phyloP scores from a whole-genome alignment of 2,797 vertebrate genomes.

The Pachyuromys duprasi region DNA sequence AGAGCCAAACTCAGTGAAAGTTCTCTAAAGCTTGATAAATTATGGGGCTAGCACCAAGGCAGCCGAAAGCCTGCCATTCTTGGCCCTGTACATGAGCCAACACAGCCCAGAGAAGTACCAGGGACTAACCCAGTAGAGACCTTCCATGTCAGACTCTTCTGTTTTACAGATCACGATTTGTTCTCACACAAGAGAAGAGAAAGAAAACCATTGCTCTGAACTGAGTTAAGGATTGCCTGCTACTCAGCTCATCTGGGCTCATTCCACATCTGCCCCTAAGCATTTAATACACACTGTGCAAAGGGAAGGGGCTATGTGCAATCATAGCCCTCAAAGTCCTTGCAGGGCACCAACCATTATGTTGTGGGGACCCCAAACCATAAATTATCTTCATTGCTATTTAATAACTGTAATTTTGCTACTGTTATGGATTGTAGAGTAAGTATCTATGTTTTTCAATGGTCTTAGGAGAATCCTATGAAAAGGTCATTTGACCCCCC shows the following conservation, averaged over 20 bases:
- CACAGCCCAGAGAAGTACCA: background rate
- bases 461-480: background rate
- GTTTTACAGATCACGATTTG: background rate
- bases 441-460: background rate
- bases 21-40: background rate
- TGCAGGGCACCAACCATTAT: fast-evolving
- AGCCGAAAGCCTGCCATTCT: too few relatives aligned
- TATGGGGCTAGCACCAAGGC: background rate
- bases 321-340: background rate
- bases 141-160: background rate
- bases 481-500: background rate
- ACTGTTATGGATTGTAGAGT: background rate
- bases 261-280: background rate
- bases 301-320: background rate
- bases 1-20: background rate
- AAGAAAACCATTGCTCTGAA: background rate
- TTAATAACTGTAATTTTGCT: background rate
- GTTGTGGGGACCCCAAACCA: background rate
- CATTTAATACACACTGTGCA: background rate
- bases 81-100: fast-evolving
- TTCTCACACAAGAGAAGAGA: background rate
- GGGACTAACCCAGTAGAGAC: background rate
- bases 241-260: background rate
- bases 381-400: background rate
- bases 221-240: background rate